Conservation (phyloP, 2,888 invertebrate genomes). For the Ormyrus pomaceus region DNA sequence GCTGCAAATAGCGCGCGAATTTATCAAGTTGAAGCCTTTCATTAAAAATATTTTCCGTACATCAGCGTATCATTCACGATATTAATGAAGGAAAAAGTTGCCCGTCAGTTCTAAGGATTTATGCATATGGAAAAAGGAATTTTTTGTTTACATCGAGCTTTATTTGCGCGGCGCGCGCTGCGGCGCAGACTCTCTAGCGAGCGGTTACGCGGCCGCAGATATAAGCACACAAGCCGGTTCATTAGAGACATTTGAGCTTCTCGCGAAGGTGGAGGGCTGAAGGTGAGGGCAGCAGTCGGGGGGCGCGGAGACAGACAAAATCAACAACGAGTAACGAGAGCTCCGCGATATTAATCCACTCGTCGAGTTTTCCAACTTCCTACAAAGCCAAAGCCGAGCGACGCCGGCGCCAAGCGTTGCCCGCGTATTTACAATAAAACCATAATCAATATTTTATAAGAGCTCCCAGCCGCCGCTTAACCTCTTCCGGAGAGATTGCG, state of each 20-base stretch:
- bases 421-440: constrained; percentile 72
- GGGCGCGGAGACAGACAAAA: constrained; percentile 73
- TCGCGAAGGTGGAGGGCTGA: constrained; percentile 51
- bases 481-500: background rate
- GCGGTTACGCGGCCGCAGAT: constrained; percentile 71
- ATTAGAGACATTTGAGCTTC: constrained; percentile 74
- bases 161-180: constrained; percentile 36
- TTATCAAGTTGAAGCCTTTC: constrained; percentile 43
- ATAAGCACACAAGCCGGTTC: constrained; percentile 76
- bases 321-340: constrained; percentile 76
- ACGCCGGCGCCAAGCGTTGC: constrained; percentile 56
- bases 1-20: constrained; percentile 37
- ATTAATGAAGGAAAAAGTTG: constrained; percentile 53
- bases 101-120: constrained; percentile 47
- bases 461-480: constrained; percentile 49
- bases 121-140: constrained; percentile 49
- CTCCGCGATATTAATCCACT: constrained; percentile 76
- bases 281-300: constrained; percentile 57
- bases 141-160: constrained; percentile 53
- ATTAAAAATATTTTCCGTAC: constrained; percentile 51
- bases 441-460: constrained; percentile 74
- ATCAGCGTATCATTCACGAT: constrained; percentile 55
- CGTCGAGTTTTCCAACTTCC: constrained; percentile 76
- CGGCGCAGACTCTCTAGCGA: background rate
- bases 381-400: constrained; percentile 72